Evolutionary conservation across 2,888 invertebrate species (phyloP).

Genomic region (Diplazon laetatorius): DNA sequence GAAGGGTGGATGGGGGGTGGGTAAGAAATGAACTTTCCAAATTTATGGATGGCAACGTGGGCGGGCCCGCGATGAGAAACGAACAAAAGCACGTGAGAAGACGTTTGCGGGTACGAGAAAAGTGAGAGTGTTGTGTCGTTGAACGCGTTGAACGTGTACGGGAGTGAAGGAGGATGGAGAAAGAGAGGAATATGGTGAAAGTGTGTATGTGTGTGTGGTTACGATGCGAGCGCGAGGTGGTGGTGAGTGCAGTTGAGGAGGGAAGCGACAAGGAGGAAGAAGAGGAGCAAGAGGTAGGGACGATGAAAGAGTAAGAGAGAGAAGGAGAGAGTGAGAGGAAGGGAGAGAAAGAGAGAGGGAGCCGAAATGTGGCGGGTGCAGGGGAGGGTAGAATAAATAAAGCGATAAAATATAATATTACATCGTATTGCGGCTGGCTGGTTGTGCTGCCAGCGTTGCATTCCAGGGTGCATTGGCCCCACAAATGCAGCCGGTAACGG

Average conservation of each 20-base stretch:
- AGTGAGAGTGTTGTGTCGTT: slow-evolving; percentile 41
- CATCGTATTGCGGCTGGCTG: slow-evolving; percentile 80
- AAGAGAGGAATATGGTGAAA: slow-evolving; percentile 55
- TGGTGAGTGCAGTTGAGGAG: slow-evolving; percentile 35
- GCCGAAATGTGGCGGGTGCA: slow-evolving; percentile 69
- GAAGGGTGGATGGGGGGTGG: too few relatives aligned
- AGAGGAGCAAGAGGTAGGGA: neutral
- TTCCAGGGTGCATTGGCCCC: slow-evolving; percentile 80
- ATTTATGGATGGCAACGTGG: slow-evolving; percentile 52
- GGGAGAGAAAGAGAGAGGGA: slow-evolving; percentile 54
- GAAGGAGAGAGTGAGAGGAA: slow-evolving; percentile 54
- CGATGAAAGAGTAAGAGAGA: slow-evolving; percentile 3
- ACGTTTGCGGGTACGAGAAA: slow-evolving; percentile 38
- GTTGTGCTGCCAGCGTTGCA: slow-evolving; percentile 72
- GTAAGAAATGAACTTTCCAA: slow-evolving; percentile 7
- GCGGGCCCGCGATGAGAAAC: slow-evolving; percentile 51
- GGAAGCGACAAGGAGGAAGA: neutral
- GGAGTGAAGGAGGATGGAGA: slow-evolving; percentile 53
- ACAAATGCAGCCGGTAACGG: slow-evolving; percentile 74
- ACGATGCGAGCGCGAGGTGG: slow-evolving; percentile 66
- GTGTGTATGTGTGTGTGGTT: too few relatives aligned
- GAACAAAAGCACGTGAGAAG: slow-evolving; percentile 6
- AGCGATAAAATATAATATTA: slow-evolving; percentile 82
- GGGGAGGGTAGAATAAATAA: slow-evolving; percentile 81
- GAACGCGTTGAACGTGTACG: slow-evolving; percentile 57